Percentiles rank a stretch among this genome's conserved stretches.
phyloP scores from a whole-genome alignment of 2,113 vertebrate species.

The Urocynchramus pylzowi region DNA sequence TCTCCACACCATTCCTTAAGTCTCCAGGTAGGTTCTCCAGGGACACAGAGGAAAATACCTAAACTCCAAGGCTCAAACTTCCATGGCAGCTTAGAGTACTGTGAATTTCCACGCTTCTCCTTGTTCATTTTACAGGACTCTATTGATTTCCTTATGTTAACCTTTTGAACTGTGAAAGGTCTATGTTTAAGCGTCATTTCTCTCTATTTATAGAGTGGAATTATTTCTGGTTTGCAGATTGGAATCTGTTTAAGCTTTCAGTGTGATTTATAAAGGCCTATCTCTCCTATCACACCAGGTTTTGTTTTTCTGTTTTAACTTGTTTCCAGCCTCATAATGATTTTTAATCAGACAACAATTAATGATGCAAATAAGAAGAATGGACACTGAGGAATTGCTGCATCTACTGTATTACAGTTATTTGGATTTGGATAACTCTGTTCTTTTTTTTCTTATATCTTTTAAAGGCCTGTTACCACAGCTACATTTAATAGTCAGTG shows the following conservation, averaged over 20 bases:
- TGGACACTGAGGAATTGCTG: slow-evolving; percentile 62
- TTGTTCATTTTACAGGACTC: not conserved
- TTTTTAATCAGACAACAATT: slow-evolving; percentile 75
- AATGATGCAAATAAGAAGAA: slow-evolving; percentile 68
- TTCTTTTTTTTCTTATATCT: not conserved
- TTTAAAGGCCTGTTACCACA: not conserved
- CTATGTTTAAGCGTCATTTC: not conserved
- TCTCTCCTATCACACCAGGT: not conserved
- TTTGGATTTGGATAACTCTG: slow-evolving; percentile 57
- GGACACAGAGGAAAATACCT: not conserved
- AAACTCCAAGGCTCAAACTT: not conserved
- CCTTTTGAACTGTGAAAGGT: not conserved
- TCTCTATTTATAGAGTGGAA: slow-evolving; percentile 28
- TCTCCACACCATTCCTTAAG: not conserved
- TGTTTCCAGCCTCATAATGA: slow-evolving; percentile 65
- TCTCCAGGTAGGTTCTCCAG: not conserved
- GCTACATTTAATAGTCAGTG: not conserved
- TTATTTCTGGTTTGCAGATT: slow-evolving; percentile 31
- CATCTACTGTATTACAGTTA: slow-evolving; percentile 59
- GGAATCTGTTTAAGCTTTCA: slow-evolving; percentile 8
- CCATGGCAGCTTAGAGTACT: not conserved
- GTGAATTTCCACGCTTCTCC: not conserved
- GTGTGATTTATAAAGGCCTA: not conserved
- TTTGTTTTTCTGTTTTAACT: slow-evolving; percentile 63
- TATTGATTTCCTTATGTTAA: not conserved